Evolutionary conservation across 2,113 vertebrate genomes (phyloP), one percentile per base, ranked within the genome.

Genomic region (Ancistrus triradiatus): DNA sequence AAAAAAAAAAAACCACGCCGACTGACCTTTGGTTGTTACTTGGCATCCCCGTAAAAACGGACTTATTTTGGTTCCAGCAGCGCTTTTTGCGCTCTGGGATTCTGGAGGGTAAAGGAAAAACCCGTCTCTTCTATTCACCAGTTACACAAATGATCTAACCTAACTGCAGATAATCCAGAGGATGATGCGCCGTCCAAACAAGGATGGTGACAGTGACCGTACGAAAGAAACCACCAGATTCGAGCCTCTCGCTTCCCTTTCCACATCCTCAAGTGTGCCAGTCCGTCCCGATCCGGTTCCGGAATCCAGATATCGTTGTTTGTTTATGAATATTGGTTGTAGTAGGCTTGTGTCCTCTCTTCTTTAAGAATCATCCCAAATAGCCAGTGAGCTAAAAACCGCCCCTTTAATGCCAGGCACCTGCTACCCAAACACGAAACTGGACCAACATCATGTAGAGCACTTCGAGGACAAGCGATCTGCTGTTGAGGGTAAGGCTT

Each of bases 221-320:
- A 89, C 71, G 90, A 96, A 19, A 90, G 89, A 33, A 89, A 80
- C 27, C 95, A 98, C 35, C 80, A 66, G 49, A 95, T 98, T 74
- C 82, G 94, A 43, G 83, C 86, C 6, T 86, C 84, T 25, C 86
- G 95, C 0, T 93, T 94, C 71, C 91, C 95, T 0, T 98, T 92
- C 72, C 95, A 98, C 71, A 72, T 97, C 1, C 83, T 95, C 3
- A 98, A 98, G 80, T 98, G 95, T 70, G 86, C 73, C 50, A 93
- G 94, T 96, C 10, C 3, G 66, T 35, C 15, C 21, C 47, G 10
- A 2, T 17, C 11, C 19, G 2, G 4, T 11, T 15, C 13, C n/a
- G 14, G 38, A n/a, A 5, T 1, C 5, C 4, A n/a, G 4, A 6
- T 14, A 5, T 3, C 5, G 38, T 6, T 38, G 13, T 3, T 14